Base-by-base conservation (phyloP, 64 coral and sea anemone species). In the Trachythela sp. region DNA sequence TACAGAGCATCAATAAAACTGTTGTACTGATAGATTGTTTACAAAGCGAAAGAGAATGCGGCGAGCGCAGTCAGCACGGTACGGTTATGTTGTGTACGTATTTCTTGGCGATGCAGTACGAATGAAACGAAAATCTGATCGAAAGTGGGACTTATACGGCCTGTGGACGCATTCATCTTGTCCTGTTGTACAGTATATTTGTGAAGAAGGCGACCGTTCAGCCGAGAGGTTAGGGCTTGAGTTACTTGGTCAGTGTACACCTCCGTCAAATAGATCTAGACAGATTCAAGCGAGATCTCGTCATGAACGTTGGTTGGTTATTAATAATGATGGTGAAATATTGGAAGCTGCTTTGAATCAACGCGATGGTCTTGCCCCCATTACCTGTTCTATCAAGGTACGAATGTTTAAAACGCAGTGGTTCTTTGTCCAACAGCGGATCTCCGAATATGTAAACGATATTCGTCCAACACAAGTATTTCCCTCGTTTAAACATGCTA, bases 151-250 rank as follows among this genome's bases (percentile, higher is more conserved):
- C 33, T 36, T 80, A 3, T 80, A 29, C 30, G 75, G 75, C 35
- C 35, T 80, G 17, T 80, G 75, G 75, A 80, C 75, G 4, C 75
- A 80, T 38, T 80, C 75, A 0, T 37, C 75, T 13, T 37, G 9
- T 80, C 75, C 75, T 36, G 75, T 80, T 18, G 75, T 80, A 18
- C 75, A 80, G 35, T 80, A 80, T 80, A 35, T 80, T 17, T 80
- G 75, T 39, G 75, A 80, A 80, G 75, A 80, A 80, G 30, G 32
- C 75, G 34, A 37, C 9, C 8, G 30, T 29, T 15, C 31, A 34
- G 4, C 15, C 0, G 4, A 39, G 17, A 30, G 75, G 15, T 68
- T 68, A 8, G 75, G 75, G 0, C 31, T 80, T 80, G 75, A 80
- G 20, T 20, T 37, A 80, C 1, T 80, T 8, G 75, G 75, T 2